phyloP scores from a whole-genome alignment of 1,140 invertebrate species.

The Pseudomyrmex flavicornis region DNA sequence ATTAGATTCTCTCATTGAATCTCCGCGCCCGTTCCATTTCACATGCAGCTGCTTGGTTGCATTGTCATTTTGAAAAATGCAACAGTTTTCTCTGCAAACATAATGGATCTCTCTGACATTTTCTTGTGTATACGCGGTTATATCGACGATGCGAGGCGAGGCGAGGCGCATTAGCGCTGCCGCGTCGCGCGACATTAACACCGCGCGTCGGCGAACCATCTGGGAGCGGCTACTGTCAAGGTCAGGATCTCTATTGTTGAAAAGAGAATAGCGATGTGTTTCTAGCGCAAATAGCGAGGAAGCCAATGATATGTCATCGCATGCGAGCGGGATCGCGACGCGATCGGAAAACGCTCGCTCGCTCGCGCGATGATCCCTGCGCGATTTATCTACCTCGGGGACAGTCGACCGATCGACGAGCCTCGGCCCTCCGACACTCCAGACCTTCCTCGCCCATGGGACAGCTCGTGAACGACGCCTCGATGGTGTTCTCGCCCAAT shows the following conservation, averaged over 20 bases:
- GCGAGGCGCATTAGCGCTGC: neutral
- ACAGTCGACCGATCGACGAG: slow-evolving; percentile 83
- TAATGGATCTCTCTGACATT: too few relatives aligned
- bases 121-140: neutral
- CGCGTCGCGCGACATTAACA: neutral
- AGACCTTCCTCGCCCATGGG: slow-evolving; percentile 84
- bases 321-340: neutral
- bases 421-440: slow-evolving; percentile 83
- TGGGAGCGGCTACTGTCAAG: slow-evolving; percentile 79
- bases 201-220: slow-evolving; percentile 48
- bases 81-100: too few relatives aligned
- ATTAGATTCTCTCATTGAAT: neutral
- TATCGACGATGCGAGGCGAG: neutral
- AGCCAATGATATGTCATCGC: neutral
- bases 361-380: neutral
- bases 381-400: slow-evolving; percentile 83
- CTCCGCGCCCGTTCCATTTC: neutral
- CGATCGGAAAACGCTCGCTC: neutral
- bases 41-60: too few relatives aligned
- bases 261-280: slow-evolving; percentile 62
- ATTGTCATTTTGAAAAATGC: too few relatives aligned
- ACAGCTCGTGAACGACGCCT: slow-evolving; percentile 78
- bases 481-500: slow-evolving; percentile 81
- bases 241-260: slow-evolving; percentile 64
- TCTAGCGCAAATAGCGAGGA: slow-evolving; percentile 56